These are phyloP conservation scores for Drosophila sordidula DNA, from an alignment of 2,888 invertebrate genomes.

Conservation along the genomic window DNA sequence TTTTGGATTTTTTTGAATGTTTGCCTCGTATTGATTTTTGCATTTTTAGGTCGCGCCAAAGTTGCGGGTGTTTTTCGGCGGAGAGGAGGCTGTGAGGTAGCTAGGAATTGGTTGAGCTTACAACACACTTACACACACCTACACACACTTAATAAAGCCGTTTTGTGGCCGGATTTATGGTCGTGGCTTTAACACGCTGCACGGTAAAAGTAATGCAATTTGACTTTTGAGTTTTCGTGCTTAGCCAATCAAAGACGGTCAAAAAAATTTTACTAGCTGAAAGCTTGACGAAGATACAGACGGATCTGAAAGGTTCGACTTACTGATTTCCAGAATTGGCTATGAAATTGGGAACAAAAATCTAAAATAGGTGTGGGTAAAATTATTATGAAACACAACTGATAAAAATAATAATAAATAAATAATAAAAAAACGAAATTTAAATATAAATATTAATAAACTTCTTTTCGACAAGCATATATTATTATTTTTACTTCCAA, in stretches of 20 bases:
- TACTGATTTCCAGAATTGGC: too few species aligned
- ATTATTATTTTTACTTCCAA: too few species aligned
- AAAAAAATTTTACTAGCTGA: not conserved
- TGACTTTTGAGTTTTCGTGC: conserved; percentile 1
- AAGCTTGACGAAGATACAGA: not conserved
- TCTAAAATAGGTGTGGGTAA: too few species aligned
- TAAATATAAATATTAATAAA: too few species aligned
- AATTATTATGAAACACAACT: too few species aligned
- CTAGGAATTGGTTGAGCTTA: conserved; percentile 40
- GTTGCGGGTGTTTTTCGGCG: not conserved
- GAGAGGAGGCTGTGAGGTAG: conserved; percentile 24
- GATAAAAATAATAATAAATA: too few species aligned
- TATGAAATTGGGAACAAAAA: too few species aligned
- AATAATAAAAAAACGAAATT: too few species aligned
- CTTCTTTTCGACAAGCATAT: too few species aligned
- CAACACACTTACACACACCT: conserved; percentile 21
- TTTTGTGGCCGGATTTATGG: conserved; percentile 57
- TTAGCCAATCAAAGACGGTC: conserved; percentile 1
- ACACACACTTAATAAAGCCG: conserved; percentile 57
- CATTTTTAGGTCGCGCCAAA: conserved; percentile 64
- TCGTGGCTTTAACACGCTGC: conserved; percentile 27
- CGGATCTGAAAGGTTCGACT: too few species aligned
- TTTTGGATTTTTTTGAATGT: conserved; percentile 15
- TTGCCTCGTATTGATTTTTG: conserved; percentile 67
- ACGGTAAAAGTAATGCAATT: not conserved